These are phyloP conservation scores for Crotalus tigris DNA, from an alignment of 2,113 vertebrate genomes.

Conservation along the genomic window DNA sequence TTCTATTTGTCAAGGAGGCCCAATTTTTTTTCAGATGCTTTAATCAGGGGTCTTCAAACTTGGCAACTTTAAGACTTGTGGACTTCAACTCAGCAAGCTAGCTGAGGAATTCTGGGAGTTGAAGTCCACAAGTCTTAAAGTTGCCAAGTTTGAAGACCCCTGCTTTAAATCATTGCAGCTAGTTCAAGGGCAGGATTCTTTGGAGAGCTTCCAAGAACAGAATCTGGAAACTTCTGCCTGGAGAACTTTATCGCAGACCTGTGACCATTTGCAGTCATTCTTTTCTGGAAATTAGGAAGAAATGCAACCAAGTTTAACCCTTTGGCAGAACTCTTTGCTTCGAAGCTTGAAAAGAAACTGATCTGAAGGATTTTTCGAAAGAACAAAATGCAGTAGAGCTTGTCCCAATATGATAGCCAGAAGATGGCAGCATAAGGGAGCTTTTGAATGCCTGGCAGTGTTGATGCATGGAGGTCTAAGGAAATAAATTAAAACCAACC, in stretches of 20 bases:
- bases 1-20: not conserved
- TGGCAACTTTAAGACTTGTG: too few species aligned
- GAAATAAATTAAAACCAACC: conserved; percentile 49
- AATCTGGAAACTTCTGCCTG: not conserved
- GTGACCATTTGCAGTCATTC: not conserved
- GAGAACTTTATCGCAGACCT: not conserved
- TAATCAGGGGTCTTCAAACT: too few species aligned
- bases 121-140: too few species aligned
- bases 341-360: not conserved
- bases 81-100: too few species aligned
- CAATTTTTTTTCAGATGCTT: not conserved
- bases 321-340: not conserved
- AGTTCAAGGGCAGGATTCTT: not conserved
- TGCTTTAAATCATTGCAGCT: not conserved
- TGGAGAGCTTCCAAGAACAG: not conserved
- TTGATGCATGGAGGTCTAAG: not conserved
- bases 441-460: conserved; percentile 12
- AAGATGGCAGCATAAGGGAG: conserved; percentile 28
- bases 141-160: too few species aligned
- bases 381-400: not conserved
- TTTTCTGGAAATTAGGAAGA: not conserved
- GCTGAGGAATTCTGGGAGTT: too few species aligned
- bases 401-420: not conserved
- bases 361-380: too few species aligned
- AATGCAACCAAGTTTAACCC: not conserved